phyloP scores from a whole-genome alignment of 2,888 invertebrate genomes.

The Spialia ferax region DNA sequence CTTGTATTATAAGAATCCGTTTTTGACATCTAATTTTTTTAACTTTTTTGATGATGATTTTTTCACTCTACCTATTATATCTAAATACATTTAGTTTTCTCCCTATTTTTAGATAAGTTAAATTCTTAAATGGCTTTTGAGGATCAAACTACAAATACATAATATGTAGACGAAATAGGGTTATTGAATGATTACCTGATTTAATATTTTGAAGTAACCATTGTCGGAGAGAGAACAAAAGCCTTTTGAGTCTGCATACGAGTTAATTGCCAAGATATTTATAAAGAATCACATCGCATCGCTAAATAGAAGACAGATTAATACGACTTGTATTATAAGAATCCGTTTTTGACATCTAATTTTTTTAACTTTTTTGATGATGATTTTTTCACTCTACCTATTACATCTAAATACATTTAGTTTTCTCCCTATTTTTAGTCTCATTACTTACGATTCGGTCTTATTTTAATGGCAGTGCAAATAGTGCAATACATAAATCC shows the following conservation, averaged over 20 bases:
- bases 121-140: background rate
- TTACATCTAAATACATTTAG: background rate
- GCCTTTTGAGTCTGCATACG: background rate
- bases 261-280: background rate
- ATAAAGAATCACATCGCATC: no score
- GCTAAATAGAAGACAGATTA: no score
- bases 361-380: background rate
- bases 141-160: background rate
- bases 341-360: background rate
- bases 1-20: background rate
- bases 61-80: background rate
- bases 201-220: background rate
- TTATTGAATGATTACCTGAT: no score
- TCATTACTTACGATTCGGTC: constrained; percentile 43
- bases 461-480: constrained; percentile 64
- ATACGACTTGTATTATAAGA: background rate
- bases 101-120: constrained; percentile 17
- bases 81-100: background rate
- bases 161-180: no score
- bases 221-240: background rate
- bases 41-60: background rate
- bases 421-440: constrained; percentile 14
- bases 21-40: background rate
- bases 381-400: constrained; percentile 8
- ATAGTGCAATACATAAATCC: constrained; percentile 45